Percentiles rank a stretch among this genome's conserved stretches.
Evolutionary conservation across 2,888 invertebrate species (phyloP).

Genomic region (Peribatodes rhomboidaria): DNA sequence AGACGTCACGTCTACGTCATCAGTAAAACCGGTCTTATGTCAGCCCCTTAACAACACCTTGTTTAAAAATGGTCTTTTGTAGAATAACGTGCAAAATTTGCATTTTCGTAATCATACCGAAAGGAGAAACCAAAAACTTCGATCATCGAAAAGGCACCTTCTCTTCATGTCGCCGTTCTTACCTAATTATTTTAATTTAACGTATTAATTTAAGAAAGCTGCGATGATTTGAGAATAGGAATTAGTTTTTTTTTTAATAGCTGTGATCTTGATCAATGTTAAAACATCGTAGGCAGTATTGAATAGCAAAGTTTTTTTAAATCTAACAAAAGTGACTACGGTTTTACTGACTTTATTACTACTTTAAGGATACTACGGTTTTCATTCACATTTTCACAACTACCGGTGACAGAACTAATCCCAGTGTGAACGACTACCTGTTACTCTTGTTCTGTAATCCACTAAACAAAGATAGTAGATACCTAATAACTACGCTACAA

Average conservation of each 20-base stretch:
- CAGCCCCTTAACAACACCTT: constrained; percentile 4
- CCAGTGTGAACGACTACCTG: too few species aligned
- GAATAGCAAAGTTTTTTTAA: too few species aligned
- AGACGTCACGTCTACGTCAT: too few species aligned
- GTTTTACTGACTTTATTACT: too few species aligned
- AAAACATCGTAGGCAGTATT: neutral
- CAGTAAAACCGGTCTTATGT: neutral
- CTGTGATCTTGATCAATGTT: neutral
- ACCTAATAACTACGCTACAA: too few species aligned
- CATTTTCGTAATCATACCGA: constrained; percentile 28
- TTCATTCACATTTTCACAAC: too few species aligned
- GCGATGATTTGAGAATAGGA: too few species aligned
- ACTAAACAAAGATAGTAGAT: constrained; percentile 6
- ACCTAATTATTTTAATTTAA: neutral
- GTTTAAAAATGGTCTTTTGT: neutral
- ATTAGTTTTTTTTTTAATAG: neutral
- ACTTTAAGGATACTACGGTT: too few species aligned
- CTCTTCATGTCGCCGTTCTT: neutral
- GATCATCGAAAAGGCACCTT: neutral
- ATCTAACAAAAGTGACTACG: too few species aligned
- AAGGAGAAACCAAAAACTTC: constrained; percentile 25
- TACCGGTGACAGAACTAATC: too few species aligned
- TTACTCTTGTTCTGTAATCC: constrained; percentile 1
- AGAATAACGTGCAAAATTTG: neutral
- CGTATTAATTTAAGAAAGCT: too few species aligned